Evolutionary conservation across 1,140 invertebrate genomes (phyloP).

Genomic region (Ditylenchus dipsaci): DNA sequence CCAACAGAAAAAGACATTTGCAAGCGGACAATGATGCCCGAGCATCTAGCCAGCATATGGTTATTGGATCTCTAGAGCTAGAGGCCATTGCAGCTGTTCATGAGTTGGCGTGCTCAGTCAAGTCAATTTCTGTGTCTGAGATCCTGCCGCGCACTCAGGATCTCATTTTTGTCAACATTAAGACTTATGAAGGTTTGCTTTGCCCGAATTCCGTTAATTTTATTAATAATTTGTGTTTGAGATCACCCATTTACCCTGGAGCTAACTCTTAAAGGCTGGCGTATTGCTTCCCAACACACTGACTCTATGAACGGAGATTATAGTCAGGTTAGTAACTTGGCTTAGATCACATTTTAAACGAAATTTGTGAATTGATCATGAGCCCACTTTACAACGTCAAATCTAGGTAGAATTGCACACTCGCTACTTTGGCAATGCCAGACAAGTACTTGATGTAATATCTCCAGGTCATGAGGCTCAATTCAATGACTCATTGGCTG

Average conservation of each 20-base stretch:
- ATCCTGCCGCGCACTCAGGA: constrained; percentile 52
- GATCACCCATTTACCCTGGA: constrained; percentile 52
- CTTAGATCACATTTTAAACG: too few species aligned
- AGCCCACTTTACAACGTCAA: too few species aligned
- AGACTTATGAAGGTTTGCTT: constrained; percentile 48
- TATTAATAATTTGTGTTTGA: constrained; percentile 14
- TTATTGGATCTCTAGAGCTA: constrained; percentile 47
- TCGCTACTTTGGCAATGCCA: constrained; percentile 50
- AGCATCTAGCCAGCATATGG: not conserved
- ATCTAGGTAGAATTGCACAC: constrained; percentile 52
- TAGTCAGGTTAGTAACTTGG: constrained; percentile 30
- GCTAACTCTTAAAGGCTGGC: constrained; percentile 57
- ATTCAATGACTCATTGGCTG: constrained; percentile 47
- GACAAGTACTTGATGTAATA: constrained; percentile 38
- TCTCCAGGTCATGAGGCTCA: constrained; percentile 33
- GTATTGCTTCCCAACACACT: constrained; percentile 48
- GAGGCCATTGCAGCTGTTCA: constrained; percentile 57
- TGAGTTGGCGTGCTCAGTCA: constrained; percentile 42
- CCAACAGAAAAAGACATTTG: constrained; percentile 44
- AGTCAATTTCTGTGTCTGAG: constrained; percentile 52
- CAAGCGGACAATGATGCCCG: constrained; percentile 15
- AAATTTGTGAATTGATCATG: not conserved
- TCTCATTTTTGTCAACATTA: constrained; percentile 56
- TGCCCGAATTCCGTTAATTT: too few species aligned
- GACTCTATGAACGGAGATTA: constrained; percentile 57